These are phyloP conservation scores for Cassiopea xamachana DNA, from an alignment of 30 jellyfish, hydroid and myxozoan genomes.

Conservation along the genomic window DNA sequence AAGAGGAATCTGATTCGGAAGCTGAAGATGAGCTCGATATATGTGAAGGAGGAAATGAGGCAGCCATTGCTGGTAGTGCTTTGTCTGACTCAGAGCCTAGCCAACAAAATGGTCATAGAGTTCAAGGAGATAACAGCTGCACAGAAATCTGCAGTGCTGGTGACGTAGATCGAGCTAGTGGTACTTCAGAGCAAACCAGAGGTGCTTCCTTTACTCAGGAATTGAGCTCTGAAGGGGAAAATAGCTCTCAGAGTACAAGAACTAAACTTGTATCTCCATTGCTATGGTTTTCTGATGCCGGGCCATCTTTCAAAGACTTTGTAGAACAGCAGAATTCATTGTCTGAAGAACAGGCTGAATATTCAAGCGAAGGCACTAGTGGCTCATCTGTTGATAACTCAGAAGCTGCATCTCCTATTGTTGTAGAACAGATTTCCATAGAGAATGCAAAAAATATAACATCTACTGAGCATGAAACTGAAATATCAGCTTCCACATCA, in stretches of 20 bases:
- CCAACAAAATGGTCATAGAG: constrained; percentile 22
- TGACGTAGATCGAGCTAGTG: not conserved
- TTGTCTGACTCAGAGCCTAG: not conserved
- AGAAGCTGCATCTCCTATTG: not conserved
- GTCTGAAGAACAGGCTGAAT: constrained; percentile 9
- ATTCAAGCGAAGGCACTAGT: constrained; percentile 21
- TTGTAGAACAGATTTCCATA: not conserved
- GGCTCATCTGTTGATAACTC: constrained; percentile 16
- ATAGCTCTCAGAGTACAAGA: not conserved
- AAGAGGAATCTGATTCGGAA: constrained; percentile 57
- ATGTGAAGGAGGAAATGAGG: not conserved
- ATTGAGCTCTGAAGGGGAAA: not conserved
- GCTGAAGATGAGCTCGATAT: constrained; percentile 45
- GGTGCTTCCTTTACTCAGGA: not conserved
- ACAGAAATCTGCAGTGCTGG: not conserved
- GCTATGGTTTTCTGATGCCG: constrained; percentile 36
- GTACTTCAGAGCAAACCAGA: not conserved
- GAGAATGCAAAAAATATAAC: not conserved
- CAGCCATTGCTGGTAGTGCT: not conserved
- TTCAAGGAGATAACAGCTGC: not conserved
- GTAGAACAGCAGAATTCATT: constrained; percentile 37
- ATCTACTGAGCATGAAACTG: not conserved
- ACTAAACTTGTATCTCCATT: constrained; percentile 31
- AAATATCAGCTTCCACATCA: not conserved
- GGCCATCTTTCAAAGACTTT: constrained; percentile 54